Evolutionary conservation across 2,888 invertebrate genomes (phyloP).

Genomic region (Cephus sareptanus): DNA sequence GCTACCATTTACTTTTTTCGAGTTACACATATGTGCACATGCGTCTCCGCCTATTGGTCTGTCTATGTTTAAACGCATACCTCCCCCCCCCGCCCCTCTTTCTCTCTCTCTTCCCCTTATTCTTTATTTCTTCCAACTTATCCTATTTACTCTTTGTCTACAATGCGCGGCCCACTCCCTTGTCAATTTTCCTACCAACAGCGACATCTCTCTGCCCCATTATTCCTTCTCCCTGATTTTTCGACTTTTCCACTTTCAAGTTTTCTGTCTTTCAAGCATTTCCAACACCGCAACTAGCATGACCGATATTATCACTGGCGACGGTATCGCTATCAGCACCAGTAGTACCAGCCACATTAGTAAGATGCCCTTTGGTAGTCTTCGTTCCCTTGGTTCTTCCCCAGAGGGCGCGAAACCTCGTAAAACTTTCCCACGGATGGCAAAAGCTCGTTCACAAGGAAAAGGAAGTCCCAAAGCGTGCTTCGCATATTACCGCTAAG

Average conservation of each 20-base stretch:
- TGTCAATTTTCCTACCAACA: no score
- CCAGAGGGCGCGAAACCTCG: neutral
- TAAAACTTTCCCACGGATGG: neutral
- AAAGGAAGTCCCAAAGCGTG: neutral
- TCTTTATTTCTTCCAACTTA: neutral
- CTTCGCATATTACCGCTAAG: neutral
- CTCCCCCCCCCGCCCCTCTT: rapidly evolving
- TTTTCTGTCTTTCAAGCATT: neutral
- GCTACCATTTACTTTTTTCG: neutral
- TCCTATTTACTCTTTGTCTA: no score
- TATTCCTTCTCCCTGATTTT: neutral
- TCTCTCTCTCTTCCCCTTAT: neutral
- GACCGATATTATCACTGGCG: neutral
- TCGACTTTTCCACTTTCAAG: neutral
- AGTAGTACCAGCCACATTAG: neutral
- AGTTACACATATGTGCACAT: neutral
- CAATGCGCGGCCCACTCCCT: no score
- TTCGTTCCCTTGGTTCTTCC: neutral
- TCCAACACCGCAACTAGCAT: neutral
- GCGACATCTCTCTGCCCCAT: no score
- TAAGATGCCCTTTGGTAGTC: neutral
- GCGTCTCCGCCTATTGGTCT: neutral
- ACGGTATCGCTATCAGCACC: no score
- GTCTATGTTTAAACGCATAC: no score
- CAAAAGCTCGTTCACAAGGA: neutral